Evolutionary conservation across 2,113 vertebrate species (phyloP).

Genomic region (cat (Felis catus)): DNA sequence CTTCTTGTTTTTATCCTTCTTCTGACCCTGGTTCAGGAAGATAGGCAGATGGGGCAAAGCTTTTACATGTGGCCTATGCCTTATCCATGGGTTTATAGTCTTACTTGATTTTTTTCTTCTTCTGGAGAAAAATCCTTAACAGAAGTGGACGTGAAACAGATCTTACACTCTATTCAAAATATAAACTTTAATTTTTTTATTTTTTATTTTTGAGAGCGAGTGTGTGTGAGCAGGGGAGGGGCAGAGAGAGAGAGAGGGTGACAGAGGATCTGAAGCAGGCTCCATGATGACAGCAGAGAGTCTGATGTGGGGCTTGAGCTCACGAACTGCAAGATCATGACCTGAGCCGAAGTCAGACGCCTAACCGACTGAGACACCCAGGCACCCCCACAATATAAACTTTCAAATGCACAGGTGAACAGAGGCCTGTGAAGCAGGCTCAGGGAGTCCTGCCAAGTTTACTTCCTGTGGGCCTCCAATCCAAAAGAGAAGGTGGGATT

Average conservation of each 20-base stretch:
- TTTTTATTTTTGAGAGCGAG: too few species aligned
- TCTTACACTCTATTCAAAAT: not conserved
- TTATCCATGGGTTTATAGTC: not conserved
- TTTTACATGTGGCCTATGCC: not conserved
- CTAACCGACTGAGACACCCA: too few species aligned
- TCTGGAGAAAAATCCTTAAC: not conserved
- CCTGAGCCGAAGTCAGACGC: too few species aligned
- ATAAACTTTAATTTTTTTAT: not conserved
- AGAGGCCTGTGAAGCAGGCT: not conserved
- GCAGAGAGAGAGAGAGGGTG: too few species aligned
- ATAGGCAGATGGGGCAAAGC: too few species aligned
- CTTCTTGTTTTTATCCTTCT: not conserved
- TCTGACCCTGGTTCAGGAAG: not conserved
- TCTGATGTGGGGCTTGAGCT: too few species aligned
- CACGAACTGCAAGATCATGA: too few species aligned
- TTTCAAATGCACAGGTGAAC: not conserved
- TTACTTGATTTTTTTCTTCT: not conserved
- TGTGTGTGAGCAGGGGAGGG: too few species aligned
- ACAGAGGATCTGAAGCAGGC: too few species aligned
- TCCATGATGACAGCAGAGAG: too few species aligned
- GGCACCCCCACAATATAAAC: not conserved
- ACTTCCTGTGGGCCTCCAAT: not conserved
- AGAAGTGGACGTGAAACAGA: not conserved
- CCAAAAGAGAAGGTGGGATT: not conserved
- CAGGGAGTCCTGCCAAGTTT: too few species aligned